A percentile compares a stretch with the other conserved stretches of the same genome.
phyloP scores from a whole-genome alignment of 2,888 invertebrate species.

The Globia sparganii region DNA sequence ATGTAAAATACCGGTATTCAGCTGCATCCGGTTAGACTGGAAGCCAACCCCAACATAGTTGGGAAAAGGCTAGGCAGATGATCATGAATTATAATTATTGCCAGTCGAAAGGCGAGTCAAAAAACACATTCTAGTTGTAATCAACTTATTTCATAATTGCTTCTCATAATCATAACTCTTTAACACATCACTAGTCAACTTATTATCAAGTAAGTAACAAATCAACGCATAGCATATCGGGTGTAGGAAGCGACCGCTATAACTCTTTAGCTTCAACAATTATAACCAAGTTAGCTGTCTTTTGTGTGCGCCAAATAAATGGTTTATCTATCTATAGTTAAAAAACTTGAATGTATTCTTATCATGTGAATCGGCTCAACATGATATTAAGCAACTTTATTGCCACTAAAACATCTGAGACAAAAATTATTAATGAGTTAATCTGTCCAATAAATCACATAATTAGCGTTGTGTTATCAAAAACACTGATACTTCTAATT shows the following conservation, averaged over 20 bases:
- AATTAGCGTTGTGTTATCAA: slow-evolving; percentile 2
- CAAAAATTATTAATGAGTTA: slow-evolving; percentile 2
- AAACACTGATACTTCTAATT: background rate
- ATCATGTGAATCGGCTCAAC: background rate
- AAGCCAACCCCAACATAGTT: too few species aligned
- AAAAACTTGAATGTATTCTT: background rate
- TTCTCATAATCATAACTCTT: slow-evolving; percentile 14
- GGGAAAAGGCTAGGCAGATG: too few species aligned
- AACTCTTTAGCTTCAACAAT: slow-evolving; percentile 28
- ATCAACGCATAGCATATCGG: slow-evolving; percentile 43
- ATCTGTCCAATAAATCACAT: slow-evolving; percentile 21
- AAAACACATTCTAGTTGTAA: background rate
- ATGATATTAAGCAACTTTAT: slow-evolving; percentile 14
- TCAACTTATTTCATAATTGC: background rate
- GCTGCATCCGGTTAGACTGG: too few species aligned
- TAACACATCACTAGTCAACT: slow-evolving; percentile 10
- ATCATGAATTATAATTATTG: too few species aligned
- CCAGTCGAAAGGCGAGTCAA: too few species aligned
- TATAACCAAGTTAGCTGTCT: slow-evolving; percentile 9
- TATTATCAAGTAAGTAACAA: slow-evolving; percentile 37
- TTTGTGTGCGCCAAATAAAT: too few species aligned
- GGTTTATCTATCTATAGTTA: too few species aligned
- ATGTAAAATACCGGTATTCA: too few species aligned
- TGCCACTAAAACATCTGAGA: slow-evolving; percentile 8
- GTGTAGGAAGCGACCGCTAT: slow-evolving; percentile 38